Evolutionary conservation across 2,888 invertebrate genomes (phyloP), one percentile per base, ranked within the genome.

Genomic region (Drosophila mulleri): DNA sequence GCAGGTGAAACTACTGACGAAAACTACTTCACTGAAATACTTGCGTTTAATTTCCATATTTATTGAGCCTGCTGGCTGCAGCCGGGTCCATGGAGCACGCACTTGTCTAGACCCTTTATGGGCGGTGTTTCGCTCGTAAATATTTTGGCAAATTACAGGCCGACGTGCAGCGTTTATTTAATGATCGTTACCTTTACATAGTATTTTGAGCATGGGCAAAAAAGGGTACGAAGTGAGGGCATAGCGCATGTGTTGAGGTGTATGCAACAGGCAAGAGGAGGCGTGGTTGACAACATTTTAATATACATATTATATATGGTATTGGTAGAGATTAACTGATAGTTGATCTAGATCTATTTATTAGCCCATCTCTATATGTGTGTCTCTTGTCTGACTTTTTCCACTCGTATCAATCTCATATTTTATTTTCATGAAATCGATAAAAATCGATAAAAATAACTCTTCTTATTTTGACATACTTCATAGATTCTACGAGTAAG

Each of bases 71-170:
- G 54, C 18, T 3, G 11, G n/a, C 20, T 48, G 48, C 48, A 29
- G n/a, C 48, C 35, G 44, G 65, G 72, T 26, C 26, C 60, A 45
- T 52, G 50, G 42, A 29, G 12, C 60, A 39, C 69, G 68, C 68
- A 70, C 66, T 67, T 67, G 70, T 63, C 59, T 70, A 67, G 70
- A 44, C 52, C 66, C 69, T 77, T 74, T 78, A 75, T 61, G 85
- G 81, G 78, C 68, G 68, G 78, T 80, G 87, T 84, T 64, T 69
- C 42, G 78, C 81, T 88, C 88, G 82, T 86, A 88, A 86, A 86
- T 88, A 78, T 80, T 82, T 85, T 83, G 82, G 86, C 88, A 86
- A 85, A 86, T 88, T 86, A 77, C 85, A 73, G 69, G 41, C 16
- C 52, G 69, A 79, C 83, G 86, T 86, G 86, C 80, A 48, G 42